These are phyloP conservation scores for Ormyrus pomaceus DNA, from an alignment of 2,888 invertebrate genomes.

Conservation along the genomic window DNA sequence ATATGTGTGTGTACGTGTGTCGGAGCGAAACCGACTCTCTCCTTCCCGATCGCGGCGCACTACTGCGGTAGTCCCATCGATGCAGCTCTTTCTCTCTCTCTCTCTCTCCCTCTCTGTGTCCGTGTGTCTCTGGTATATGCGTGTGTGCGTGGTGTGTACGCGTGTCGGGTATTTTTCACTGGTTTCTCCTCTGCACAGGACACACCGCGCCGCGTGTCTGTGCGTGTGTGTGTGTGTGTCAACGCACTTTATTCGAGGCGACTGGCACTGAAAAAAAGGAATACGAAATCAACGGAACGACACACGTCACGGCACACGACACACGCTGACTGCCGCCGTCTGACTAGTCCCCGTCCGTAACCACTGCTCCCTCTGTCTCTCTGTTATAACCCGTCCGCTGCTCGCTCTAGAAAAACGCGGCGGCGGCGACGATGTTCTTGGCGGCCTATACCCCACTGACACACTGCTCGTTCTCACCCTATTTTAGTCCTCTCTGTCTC, in stretches of 20 bases:
- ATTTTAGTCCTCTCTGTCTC: constrained; percentile 16
- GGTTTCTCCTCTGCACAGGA: not conserved
- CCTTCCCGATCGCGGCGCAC: not conserved
- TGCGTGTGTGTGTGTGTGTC: not conserved
- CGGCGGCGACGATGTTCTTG: not conserved
- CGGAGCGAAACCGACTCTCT: not conserved
- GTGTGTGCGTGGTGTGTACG: not conserved
- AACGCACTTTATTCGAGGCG: not conserved
- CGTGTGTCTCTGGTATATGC: not conserved
- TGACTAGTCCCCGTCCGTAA: constrained; percentile 34
- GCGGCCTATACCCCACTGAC: constrained; percentile 32
- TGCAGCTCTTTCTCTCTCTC: not conserved
- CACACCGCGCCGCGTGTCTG: not conserved
- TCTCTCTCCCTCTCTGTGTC: too few species aligned
- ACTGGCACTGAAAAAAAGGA: too few species aligned
- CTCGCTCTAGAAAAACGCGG: not conserved
- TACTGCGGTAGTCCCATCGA: constrained; percentile 3
- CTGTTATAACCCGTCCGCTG: not conserved
- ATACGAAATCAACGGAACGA: too few species aligned
- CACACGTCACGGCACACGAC: not conserved
- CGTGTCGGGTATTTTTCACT: too few species aligned
- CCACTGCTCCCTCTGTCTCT: constrained; percentile 58
- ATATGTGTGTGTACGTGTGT: too few species aligned
- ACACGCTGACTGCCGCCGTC: constrained; percentile 12
- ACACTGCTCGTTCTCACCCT: constrained; percentile 30